Percentiles rank a stretch among this genome's conserved stretches.
Conservation (phyloP, 2,888 invertebrate species). For the Limenitis camilla region DNA sequence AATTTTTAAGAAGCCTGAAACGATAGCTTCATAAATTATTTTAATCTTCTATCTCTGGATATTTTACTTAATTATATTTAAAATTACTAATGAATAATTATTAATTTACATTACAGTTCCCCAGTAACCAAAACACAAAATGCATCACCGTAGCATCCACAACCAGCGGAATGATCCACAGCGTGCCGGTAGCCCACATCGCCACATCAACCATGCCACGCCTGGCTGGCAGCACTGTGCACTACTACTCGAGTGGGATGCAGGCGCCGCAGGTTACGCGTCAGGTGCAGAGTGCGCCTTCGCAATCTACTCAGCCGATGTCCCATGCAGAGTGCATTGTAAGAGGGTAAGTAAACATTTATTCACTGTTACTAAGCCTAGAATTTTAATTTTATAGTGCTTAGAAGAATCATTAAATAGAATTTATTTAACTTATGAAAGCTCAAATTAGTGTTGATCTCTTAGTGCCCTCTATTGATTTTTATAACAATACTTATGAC, state of each 20-base stretch:
- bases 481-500: no score
- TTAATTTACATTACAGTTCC: slow-evolving; percentile 38
- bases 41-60: no score
- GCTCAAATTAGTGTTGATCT: no score
- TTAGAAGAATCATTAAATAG: no score
- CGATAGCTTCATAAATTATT: no score
- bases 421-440: no score
- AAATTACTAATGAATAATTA: no score
- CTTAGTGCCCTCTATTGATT: no score
- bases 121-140: slow-evolving; percentile 51
- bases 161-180: slow-evolving; percentile 63
- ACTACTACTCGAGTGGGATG: slow-evolving; percentile 32
- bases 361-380: no score
- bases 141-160: slow-evolving; percentile 68
- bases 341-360: slow-evolving; percentile 41
- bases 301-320: slow-evolving; percentile 23
- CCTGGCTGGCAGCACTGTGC: slow-evolving; percentile 53
- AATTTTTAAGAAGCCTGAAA: no score
- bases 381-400: no score
- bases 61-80: no score
- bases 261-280: slow-evolving; percentile 32
- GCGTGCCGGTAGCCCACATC: slow-evolving; percentile 62
- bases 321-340: slow-evolving; percentile 48
- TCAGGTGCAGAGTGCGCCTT: slow-evolving; percentile 52
- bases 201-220: slow-evolving; percentile 57